Base-by-base conservation (phyloP, 2,113 vertebrate genomes). In the Microtus pennsylvanicus region DNA sequence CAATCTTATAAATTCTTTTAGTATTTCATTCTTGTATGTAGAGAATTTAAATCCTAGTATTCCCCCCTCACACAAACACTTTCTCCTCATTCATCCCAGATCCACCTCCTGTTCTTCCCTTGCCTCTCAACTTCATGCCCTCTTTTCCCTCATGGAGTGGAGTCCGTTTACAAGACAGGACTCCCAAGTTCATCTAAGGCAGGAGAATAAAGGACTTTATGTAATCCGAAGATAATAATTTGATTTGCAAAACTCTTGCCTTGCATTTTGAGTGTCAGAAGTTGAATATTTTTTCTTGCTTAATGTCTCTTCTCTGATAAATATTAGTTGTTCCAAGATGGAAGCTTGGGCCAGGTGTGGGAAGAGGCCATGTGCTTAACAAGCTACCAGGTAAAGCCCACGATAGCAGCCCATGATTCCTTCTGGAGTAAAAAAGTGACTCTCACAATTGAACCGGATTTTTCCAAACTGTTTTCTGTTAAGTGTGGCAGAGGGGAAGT, bases 311-410 rank as follows among this genome's bases (percentile, higher is more conserved):
- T 85, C 11, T 83, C 1, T 76, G 78, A 52, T 86, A 65, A 88
- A 95, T 80, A 35, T 76, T 92, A 91, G 82, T 93, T 30, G 35
- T 1, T 61, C 38, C 16, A 77, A 17, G 11, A 10, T 89, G n/a
- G 55, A 89, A 90, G 35, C 22, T 67, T 86, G 45, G 58, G 50
- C 47, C 26, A 82, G 72, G 78, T 93, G 75, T 70, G 45, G 87
- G 63, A 77, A 93, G 91, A 76, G 80, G 65, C 65, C 65, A 38
- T 35, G 24, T 95, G 55, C 33, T 97, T 74, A 94, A 70, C 74
- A 94, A 67, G 52, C 93, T n/a, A 85, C 89, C 95, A 94, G 82
- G 38, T 85, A 83, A 88, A 93, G 91, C 75, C 42, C 30, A 88
- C 0, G 13, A 12, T 19, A 87, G 26, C 14, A 45, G 82, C 83